Evolutionary conservation across 2,113 vertebrate genomes (phyloP).

Genomic region (Strix uralensis): DNA sequence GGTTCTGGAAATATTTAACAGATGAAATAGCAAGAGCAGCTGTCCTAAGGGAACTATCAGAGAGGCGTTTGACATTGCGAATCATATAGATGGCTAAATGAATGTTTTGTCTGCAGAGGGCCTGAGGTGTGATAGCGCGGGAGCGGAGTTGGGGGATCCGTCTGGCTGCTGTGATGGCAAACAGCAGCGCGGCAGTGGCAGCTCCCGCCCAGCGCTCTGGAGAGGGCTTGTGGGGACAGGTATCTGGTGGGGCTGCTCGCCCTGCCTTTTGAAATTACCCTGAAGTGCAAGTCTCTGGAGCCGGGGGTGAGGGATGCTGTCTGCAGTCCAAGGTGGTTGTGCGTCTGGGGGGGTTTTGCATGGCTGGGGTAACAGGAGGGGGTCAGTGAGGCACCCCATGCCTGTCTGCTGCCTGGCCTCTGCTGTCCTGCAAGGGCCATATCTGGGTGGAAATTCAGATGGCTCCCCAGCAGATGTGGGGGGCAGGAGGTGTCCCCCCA

Average conservation of each 20-base stretch:
- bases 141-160: neutral
- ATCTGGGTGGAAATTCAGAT: neutral
- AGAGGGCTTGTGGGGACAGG: neutral
- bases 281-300: neutral
- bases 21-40: conserved; percentile 44
- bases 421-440: neutral
- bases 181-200: accelerated
- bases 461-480: neutral
- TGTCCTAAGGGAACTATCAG: conserved; percentile 11
- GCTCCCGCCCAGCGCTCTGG: neutral
- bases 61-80: neutral
- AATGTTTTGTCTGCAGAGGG: neutral
- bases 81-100: neutral
- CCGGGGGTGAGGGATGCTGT: accelerated
- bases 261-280: neutral
- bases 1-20: conserved; percentile 54
- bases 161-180: neutral
- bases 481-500: neutral
- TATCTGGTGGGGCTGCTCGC: neutral
- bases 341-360: neutral
- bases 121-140: neutral
- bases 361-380: neutral
- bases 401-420: neutral
- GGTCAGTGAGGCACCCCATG: accelerated
- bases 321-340: accelerated